Evolutionary conservation across 2,113 vertebrate genomes (phyloP).

Genomic region (Calypte anna): DNA sequence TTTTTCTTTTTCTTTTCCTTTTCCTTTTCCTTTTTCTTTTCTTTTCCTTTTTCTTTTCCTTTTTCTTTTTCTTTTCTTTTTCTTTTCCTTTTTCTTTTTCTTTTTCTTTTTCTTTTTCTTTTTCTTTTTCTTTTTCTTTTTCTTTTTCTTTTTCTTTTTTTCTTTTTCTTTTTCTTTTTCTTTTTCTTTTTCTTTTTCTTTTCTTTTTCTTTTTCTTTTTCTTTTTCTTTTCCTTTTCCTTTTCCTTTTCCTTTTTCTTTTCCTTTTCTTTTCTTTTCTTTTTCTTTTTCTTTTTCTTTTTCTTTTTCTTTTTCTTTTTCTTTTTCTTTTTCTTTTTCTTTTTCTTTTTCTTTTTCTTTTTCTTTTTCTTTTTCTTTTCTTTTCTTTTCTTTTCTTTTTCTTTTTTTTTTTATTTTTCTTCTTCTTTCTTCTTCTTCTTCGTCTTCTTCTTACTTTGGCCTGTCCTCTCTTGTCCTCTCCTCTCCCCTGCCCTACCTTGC

Average conservation of each 20-base stretch:
- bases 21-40: accelerated
- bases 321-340: not conserved
- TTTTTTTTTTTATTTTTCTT: too few relatives aligned
- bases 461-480: not conserved
- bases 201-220: too few relatives aligned
- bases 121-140: not conserved
- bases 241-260: not conserved
- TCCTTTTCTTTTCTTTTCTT: not conserved
- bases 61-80: not conserved
- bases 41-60: not conserved
- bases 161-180: not conserved
- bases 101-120: not conserved
- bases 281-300: not conserved
- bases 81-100: not conserved
- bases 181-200: too few relatives aligned
- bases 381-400: too few relatives aligned
- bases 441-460: too few relatives aligned
- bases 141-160: not conserved
- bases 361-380: not conserved
- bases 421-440: not conserved
- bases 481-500: too few relatives aligned
- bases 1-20: not conserved
- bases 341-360: not conserved
- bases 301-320: not conserved
- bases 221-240: too few relatives aligned